A percentile compares a stretch with the other conserved stretches of the same genome.
These are phyloP conservation scores for Umimayanthus kanabou DNA, from an alignment of 92 coral and sea anemone genomes.

Conservation along the genomic window DNA sequence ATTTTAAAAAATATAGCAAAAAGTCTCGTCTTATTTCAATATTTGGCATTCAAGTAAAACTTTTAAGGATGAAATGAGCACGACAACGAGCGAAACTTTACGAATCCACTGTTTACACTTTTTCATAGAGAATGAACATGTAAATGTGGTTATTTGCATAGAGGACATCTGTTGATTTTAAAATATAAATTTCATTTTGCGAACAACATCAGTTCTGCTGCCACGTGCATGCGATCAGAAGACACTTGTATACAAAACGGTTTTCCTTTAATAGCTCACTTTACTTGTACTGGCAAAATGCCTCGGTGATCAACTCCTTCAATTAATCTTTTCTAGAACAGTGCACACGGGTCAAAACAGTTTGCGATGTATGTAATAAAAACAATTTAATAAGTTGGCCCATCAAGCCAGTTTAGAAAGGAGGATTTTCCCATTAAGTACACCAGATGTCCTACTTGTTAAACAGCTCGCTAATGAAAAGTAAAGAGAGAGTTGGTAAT, in stretches of 20 bases:
- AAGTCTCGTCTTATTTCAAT: background rate
- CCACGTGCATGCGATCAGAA: background rate
- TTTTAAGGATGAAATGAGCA: background rate
- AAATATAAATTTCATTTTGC: background rate
- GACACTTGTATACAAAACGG: background rate
- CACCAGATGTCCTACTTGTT: slow-evolving; percentile 21
- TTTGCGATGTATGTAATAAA: background rate
- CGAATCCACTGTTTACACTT: background rate
- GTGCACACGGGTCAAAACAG: background rate
- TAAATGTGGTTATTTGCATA: slow-evolving; percentile 18
- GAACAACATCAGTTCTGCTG: background rate
- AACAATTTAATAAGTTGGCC: background rate
- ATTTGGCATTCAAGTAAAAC: too few relatives aligned
- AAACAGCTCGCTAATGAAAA: slow-evolving; percentile 4
- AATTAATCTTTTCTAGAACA: background rate
- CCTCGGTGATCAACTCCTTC: background rate
- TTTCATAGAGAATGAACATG: background rate
- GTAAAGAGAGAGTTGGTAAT: background rate
- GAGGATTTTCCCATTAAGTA: background rate
- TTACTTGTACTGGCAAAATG: background rate
- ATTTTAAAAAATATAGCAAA: too few relatives aligned
- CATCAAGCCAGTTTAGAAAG: background rate
- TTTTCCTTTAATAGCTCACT: background rate
- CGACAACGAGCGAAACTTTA: background rate
- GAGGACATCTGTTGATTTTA: slow-evolving; percentile 3